Evolutionary conservation across 37 sponge, comb jelly and placozoan genomes (phyloP), one percentile per base, ranked within the genome.

Genomic region (Ianthella basta): DNA sequence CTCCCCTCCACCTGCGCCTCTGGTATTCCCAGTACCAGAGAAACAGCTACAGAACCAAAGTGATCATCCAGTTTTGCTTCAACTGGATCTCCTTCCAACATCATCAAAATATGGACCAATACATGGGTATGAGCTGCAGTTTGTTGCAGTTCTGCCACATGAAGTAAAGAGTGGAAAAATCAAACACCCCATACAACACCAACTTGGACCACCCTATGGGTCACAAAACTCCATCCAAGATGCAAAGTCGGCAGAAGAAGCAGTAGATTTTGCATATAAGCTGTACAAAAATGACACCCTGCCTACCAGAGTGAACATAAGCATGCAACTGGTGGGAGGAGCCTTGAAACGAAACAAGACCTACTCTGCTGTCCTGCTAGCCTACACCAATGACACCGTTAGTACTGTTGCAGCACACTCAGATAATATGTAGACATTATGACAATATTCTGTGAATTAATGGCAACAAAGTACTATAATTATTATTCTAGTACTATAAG

Each of bases 71-170:
- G 3, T 44, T 44, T 44, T 44, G 50, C 50, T 70, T 27, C 30
- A 29, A 30, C 65, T 24, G 24, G 72, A 29, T 19, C 38, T 82
- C 8, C 20, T n/a, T 35, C 54, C 36, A 63, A 8, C 82, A 63
- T 63, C 53, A 32, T 61, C 39, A 10, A 63, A 63, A 35, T 24
- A 61, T 34, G 65, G 54, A 63, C 65, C 65, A 23, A 60, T 82
- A 12, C 61, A 23, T 63, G 82, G 82, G 0, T 82, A 82, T 35
- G 44, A 82, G 60, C 60, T 82, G 1, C 82, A 82, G 50, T 82
- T 82, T 25, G 15, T 63, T 60, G 65, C 61, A 29, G 82, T 82
- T 15, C 25, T 63, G 25, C 36, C 63, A 60, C 78, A 75, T 24
- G 78, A 75, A 14, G 54, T 19, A 24, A 36, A 24, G 16, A 40